A percentile compares a stretch with the other conserved stretches of the same genome.
Evolutionary conservation across 2,113 vertebrate species (phyloP).

Genomic region (Sinosuthora webbiana): DNA sequence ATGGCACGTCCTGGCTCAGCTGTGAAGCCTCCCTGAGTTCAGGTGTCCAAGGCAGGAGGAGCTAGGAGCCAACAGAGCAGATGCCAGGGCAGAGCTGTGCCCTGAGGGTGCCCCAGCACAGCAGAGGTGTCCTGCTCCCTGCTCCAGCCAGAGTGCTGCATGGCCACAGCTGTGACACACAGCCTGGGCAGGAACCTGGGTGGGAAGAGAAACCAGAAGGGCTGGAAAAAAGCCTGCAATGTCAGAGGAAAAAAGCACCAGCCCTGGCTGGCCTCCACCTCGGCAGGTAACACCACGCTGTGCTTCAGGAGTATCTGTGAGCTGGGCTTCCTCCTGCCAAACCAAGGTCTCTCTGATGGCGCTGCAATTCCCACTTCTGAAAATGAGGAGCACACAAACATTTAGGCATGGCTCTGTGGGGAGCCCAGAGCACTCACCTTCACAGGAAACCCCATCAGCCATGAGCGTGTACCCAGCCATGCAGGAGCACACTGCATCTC

Average conservation of each 20-base stretch:
- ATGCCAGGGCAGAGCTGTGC: neutral
- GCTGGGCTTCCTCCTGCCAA: neutral
- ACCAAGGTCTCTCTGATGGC: neutral
- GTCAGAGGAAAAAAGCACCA: neutral
- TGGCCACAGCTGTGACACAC: neutral
- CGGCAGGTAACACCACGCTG: rapidly evolving
- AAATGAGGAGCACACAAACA: neutral
- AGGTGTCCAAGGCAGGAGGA: neutral
- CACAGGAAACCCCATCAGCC: constrained; percentile 81
- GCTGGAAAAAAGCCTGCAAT: neutral
- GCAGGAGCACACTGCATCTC: constrained; percentile 80
- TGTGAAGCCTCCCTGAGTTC: neutral
- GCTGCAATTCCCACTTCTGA: neutral
- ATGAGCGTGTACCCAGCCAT: constrained; percentile 83
- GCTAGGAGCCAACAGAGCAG: neutral
- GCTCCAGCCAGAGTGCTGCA: rapidly evolving
- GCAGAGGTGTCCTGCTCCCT: neutral
- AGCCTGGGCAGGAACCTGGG: neutral
- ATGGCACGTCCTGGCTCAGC: rapidly evolving
- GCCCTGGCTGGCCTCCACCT: neutral
- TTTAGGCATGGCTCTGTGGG: neutral
- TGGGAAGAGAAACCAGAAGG: neutral
- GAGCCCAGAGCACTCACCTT: constrained; percentile 68
- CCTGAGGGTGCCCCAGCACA: neutral
- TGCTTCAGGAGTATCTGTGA: neutral